A percentile compares a stretch with the other conserved stretches of the same genome.
phyloP scores from a whole-genome alignment of 2,113 vertebrate species.

The Guaruba guarouba region DNA sequence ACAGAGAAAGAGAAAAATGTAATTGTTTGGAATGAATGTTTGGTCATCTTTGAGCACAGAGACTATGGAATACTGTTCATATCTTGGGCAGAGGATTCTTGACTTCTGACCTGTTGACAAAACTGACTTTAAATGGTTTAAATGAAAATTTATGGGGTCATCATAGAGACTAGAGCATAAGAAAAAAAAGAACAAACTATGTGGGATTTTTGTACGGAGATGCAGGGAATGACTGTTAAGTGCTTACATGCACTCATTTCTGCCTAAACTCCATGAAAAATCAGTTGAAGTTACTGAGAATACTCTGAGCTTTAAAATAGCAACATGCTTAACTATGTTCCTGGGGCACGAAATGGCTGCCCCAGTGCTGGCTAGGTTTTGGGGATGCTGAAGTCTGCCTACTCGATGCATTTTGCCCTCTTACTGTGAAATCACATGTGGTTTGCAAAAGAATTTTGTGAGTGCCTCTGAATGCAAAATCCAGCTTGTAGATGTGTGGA shows the following conservation, averaged over 20 bases:
- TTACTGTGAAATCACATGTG: conserved; percentile 13
- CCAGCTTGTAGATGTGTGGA: conserved; percentile 22
- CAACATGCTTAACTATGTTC: background rate
- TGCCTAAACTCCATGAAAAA: background rate
- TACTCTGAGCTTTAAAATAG: background rate
- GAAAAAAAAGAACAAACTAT: background rate
- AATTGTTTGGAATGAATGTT: conserved; percentile 1
- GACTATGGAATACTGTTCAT: background rate
- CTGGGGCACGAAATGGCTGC: background rate
- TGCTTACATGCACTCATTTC: background rate
- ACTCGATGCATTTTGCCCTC: conserved; percentile 16
- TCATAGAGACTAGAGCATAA: background rate
- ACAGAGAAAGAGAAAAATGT: conserved; percentile 7
- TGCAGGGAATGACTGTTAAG: background rate
- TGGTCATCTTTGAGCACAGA: background rate
- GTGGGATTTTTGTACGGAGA: background rate
- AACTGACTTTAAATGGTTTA: background rate
- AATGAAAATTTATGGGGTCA: background rate
- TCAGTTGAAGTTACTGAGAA: background rate
- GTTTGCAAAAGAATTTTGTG: conserved; percentile 12
- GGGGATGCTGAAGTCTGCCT: background rate
- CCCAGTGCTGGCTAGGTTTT: background rate
- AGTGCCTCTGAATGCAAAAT: conserved; percentile 27
- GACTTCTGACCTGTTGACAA: background rate
- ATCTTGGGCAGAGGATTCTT: background rate